These are phyloP conservation scores for Protonibea diacanthus DNA, from an alignment of 2,797 vertebrate species.

Conservation along the genomic window DNA sequence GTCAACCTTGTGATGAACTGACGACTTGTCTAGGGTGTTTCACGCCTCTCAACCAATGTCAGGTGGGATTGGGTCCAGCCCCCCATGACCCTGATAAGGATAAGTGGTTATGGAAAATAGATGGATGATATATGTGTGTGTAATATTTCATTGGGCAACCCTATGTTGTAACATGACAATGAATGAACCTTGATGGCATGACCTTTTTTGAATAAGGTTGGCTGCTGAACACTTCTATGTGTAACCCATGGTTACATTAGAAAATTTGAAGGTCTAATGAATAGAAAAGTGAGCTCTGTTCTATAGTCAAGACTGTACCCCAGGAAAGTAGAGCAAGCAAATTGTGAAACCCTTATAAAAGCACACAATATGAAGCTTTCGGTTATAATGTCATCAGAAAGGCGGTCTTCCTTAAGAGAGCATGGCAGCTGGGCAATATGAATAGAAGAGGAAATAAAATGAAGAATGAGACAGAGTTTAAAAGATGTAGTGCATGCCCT, in stretches of 20 bases:
- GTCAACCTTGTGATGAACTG: too few relatives aligned
- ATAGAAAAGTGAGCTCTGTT: conserved; percentile 7
- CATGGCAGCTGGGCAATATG: conserved; percentile 23
- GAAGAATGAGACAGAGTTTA: conserved; percentile 43
- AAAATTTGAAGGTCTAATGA: background rate
- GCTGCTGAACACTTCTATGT: background rate
- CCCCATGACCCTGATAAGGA: too few relatives aligned
- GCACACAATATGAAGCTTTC: background rate
- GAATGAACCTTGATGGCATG: too few relatives aligned
- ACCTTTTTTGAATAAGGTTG: background rate
- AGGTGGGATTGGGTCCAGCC: too few relatives aligned
- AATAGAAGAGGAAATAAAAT: conserved; percentile 52
- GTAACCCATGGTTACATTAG: background rate
- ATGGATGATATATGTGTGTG: too few relatives aligned
- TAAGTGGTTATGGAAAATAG: too few relatives aligned
- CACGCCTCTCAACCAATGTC: too few relatives aligned
- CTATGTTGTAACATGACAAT: too few relatives aligned
- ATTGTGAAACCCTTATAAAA: conserved; percentile 1
- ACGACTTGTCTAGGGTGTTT: too few relatives aligned
- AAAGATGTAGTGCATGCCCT: conserved; percentile 52
- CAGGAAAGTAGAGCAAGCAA: background rate
- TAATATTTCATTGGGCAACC: too few relatives aligned
- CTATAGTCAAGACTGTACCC: background rate
- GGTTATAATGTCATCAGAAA: conserved; percentile 34
- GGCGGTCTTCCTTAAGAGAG: conserved; percentile 13